These are phyloP conservation scores for Agrilus cyanescens DNA, from an alignment of 2,888 invertebrate genomes.

Conservation along the genomic window DNA sequence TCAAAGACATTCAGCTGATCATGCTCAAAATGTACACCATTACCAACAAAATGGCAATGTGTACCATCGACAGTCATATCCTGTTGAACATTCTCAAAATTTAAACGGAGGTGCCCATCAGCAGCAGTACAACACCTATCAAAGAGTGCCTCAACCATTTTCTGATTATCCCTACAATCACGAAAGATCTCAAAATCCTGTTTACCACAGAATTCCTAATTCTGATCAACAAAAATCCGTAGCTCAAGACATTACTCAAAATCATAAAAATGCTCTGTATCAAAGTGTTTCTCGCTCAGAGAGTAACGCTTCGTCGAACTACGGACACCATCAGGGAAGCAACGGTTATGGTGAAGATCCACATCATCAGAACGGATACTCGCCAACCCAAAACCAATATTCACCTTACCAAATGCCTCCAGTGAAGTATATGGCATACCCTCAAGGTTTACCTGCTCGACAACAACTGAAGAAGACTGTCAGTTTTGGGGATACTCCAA, in stretches of 20 bases:
- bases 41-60: conserved; percentile 8
- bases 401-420: conserved; percentile 45
- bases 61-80: conserved; percentile 1
- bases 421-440: conserved; percentile 41
- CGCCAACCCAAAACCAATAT: conserved; percentile 21
- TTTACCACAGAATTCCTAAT: not conserved
- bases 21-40: conserved; percentile 13
- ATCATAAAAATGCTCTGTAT: conserved; percentile 18
- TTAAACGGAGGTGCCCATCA: conserved; percentile 7
- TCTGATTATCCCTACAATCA: not conserved
- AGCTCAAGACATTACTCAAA: conserved; percentile 16
- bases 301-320: not conserved
- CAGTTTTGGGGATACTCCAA: conserved; percentile 62
- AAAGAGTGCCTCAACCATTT: conserved; percentile 8
- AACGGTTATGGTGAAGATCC: conserved; percentile 8
- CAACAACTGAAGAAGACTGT: conserved; percentile 53
- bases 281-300: conserved; percentile 24
- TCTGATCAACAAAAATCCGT: conserved; percentile 6
- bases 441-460: conserved; percentile 49
- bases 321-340: not conserved
- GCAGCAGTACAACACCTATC: conserved; percentile 7
- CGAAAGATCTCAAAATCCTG: not conserved
- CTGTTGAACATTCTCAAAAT: conserved; percentile 8
- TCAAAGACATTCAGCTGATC: conserved; percentile 8
- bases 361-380: not conserved